Percentiles rank a stretch among this genome's conserved stretches.
These are phyloP conservation scores for Eulacestoma nigropectus DNA, from an alignment of 2,113 vertebrate genomes.

Conservation along the genomic window DNA sequence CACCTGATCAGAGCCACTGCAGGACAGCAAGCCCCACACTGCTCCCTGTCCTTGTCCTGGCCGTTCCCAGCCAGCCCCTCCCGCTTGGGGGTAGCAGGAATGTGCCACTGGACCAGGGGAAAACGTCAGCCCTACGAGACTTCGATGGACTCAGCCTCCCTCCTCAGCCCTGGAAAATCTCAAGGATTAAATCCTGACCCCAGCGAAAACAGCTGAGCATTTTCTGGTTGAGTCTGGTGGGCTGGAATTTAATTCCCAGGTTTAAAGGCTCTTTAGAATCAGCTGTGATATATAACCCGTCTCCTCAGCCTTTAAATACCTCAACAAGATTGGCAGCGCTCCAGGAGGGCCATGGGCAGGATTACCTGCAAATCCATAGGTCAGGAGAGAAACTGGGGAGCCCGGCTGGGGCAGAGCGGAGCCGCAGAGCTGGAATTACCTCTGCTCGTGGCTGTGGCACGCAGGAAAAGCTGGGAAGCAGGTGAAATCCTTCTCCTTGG, in stretches of 20 bases:
- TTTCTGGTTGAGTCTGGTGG: neutral
- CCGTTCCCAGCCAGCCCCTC: neutral
- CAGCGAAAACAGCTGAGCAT: neutral
- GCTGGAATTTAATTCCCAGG: neutral
- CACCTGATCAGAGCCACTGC: neutral
- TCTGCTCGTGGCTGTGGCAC: neutral
- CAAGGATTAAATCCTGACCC: neutral
- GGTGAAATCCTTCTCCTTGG: neutral
- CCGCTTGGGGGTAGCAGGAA: neutral
- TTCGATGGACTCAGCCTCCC: neutral
- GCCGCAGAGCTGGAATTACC: neutral
- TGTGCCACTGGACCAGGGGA: neutral
- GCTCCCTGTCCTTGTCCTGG: neutral
- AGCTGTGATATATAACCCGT: neutral
- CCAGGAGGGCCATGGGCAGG: neutral
- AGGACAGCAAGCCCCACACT: fast-evolving
- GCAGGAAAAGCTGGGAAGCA: neutral
- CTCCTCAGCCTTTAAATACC: neutral
- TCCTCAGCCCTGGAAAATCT: neutral
- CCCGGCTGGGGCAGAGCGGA: fast-evolving
- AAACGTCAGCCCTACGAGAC: neutral
- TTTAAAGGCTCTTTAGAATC: conserved; percentile 7
- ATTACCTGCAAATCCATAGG: neutral
- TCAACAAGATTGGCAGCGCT: neutral
- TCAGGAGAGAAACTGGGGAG: neutral